Base-by-base conservation (phyloP, 2,888 invertebrate genomes). In the Cecidostiba fungosa region DNA sequence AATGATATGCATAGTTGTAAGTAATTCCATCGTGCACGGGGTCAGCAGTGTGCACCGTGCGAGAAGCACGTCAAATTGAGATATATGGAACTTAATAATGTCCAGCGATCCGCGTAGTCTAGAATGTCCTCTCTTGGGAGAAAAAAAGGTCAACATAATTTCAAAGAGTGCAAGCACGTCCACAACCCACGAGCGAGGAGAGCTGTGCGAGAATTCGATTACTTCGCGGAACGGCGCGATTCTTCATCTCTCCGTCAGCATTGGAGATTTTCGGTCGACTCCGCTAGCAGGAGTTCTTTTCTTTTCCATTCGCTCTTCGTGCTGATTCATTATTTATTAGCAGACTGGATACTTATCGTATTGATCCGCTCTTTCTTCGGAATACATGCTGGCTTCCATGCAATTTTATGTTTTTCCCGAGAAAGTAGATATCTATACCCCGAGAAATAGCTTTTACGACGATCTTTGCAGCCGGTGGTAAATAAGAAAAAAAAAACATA, bases 81-180 rank as follows among this genome's bases (percentile, higher is more conserved):
- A 89, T 89, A 88, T 84, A 89, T 84, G 88, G 85, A 86, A 89
- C 87, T 89, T 88, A 89, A 91, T 90, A 90, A 89, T 87, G 86
- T 78, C 76, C 83, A 85, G 86, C 84, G 85, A 87, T 85, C 85
- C 84, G 84, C 77, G 77, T 36, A 29, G 29, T 43, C 62, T 43
- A 26, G 82, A 50, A 36, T 14, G n/a, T 39, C 32, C 39, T 26
- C 66, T 5, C 26, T n/a, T n/a, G 14, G 19, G 47, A 29, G 26
- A 29, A 19, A 77, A 70, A 36, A 69, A 43, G 50, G 70, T 83
- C 69, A 54, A 70, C 54, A 83, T 83, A 83, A 83, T 83, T 83
- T 36, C n/a, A 50, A 66, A 74, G 32, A 82, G 74, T 82, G 82
- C 82, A 74, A 10, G 59, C 54, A 16, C 66, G 81, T 74, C 39